Evolutionary conservation across 2,888 invertebrate genomes (phyloP), one percentile per base, ranked within the genome.

Genomic region (Cataglyphis rosenhaueri): DNA sequence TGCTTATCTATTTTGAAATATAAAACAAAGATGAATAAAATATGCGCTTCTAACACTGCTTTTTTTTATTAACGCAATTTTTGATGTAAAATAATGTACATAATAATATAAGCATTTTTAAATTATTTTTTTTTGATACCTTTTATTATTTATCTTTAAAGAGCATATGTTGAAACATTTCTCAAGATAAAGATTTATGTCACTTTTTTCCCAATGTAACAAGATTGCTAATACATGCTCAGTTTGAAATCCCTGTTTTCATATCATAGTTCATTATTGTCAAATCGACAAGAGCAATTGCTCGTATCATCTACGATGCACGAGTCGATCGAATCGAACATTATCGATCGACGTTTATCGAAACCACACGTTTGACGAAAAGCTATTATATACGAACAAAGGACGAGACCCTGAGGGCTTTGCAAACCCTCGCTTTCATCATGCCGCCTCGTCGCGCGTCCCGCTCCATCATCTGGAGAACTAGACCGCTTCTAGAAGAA

Each of bases 261-360:
- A n/a, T 25, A 12, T 70, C 21, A 55, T 21, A 41, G 4, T 71
- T 70, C 6, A 52, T 57, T n/a, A 68, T 18, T 18, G 38, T 41
- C n/a, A 41, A n/a, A 10, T 1, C 55, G 9, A 76, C 55, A 44
- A 57, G 57, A 25, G 59, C 44, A 10, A 25, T 32, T 52, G 59
- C 8, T 25, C 71, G 81, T 84, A 84, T 83, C 68, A 59, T 55
- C 66, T 73, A 76, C 83, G 82, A 83, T 84, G 76, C 81, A 83
- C 85, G 85, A 87, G 85, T 87, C 88, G 89, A 86, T 89, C 82
- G 86, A 73, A 76, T 62, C 71, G 87, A 85, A n/a, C 86, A 61
- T 78, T 35, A 61, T 29, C 2, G 79, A 82, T 70, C 82, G 86
- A 59, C 81, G 81, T 84, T 84, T 70, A 75, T 57, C 84, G 75